Evolutionary conservation across 2,888 invertebrate species (phyloP), one percentile per base, ranked within the genome.

Genomic region (Allolobophora icterica): DNA sequence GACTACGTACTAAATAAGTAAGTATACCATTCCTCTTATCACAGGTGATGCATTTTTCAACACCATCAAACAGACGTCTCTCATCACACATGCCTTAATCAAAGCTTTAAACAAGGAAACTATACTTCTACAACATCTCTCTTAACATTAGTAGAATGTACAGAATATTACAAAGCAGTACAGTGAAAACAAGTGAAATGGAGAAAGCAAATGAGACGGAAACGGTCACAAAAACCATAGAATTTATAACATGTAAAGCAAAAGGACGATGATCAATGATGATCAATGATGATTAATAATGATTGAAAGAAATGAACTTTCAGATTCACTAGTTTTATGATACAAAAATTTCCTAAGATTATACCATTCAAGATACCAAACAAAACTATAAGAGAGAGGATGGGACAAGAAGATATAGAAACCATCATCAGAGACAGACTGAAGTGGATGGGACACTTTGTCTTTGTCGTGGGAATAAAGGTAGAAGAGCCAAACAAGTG

Each of bases 131-230:
- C 8, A 71, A 71, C 71, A 30, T 71, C 15, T 71, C 30, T 30
- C 58, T 58, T 58, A 58, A n/a, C 71, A n/a, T 71, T 71, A 71
- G n/a, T n/a, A 3, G 21, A 52, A 71, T n/a, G n/a, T n/a, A n/a
- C n/a, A 71, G n/a, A 71, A n/a, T 71, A n/a, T 52, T 71, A 71
- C 71, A 71, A 71, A 71, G 71, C n/a, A 71, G n/a, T 71, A n/a
- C n/a, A 30, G 5, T 24, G 52, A 4, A 52, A 52, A 52, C 52
- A 52, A 5, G 52, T n/a, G 71, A 71, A 71, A 71, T n/a, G 11
- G n/a, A n/a, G 71, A n/a, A n/a, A 71, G 52, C 6, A 4, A 52
- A 71, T 71, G 71, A 71, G 30, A 71, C n/a, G 71, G n/a, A 4
- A 71, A 71, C 11, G 0, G 8, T n/a, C 11, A 3, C 11, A 13